Percentiles rank a stretch among this genome's conserved stretches.
These are phyloP conservation scores for Syndactyla subalaris DNA, from an alignment of 2,797 vertebrate species.

Conservation along the genomic window DNA sequence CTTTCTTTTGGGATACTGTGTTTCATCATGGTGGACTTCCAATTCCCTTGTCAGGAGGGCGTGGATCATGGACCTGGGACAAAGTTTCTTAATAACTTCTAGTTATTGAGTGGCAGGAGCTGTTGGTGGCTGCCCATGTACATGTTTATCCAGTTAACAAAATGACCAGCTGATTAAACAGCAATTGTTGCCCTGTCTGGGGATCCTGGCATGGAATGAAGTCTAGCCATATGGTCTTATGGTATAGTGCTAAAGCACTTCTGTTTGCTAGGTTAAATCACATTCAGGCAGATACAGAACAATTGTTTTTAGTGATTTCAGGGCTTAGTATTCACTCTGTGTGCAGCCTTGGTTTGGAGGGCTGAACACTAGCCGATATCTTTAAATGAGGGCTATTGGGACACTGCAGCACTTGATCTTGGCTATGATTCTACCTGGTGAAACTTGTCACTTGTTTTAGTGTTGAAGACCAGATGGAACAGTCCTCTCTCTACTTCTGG, in stretches of 20 bases:
- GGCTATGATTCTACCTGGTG: neutral
- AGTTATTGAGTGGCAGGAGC: neutral
- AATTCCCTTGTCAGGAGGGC: neutral
- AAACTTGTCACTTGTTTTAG: constrained; percentile 52
- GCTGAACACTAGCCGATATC: neutral
- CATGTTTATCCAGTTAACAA: neutral
- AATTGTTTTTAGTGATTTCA: neutral
- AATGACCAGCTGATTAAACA: neutral
- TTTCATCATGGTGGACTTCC: neutral
- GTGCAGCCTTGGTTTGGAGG: neutral
- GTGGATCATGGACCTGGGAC: neutral
- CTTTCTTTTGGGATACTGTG: neutral
- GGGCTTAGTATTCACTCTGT: neutral
- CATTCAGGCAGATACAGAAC: neutral
- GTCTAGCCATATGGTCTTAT: neutral
- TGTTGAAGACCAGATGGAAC: constrained; percentile 91
- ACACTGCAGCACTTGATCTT: neutral
- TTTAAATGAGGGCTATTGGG: neutral
- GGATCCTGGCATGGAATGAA: neutral
- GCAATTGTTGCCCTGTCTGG: neutral
- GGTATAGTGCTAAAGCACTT: neutral
- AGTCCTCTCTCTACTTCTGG: constrained; percentile 85
- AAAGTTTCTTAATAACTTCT: neutral
- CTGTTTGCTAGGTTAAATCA: neutral
- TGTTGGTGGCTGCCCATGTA: neutral